These are phyloP conservation scores for Micromussa lordhowensis DNA, from an alignment of 92 coral and sea anemone genomes.

Conservation along the genomic window DNA sequence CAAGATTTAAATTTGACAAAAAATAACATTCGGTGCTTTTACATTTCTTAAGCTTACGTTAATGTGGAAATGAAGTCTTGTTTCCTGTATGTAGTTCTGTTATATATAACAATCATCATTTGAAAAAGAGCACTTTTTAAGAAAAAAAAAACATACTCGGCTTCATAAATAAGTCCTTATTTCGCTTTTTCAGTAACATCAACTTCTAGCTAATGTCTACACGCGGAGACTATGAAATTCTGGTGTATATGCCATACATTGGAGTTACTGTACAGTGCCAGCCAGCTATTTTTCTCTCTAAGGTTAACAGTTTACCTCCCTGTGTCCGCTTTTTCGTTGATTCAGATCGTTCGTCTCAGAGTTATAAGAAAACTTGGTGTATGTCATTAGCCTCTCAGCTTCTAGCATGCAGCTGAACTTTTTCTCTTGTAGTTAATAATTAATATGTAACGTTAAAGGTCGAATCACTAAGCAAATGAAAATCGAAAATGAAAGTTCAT, in stretches of 20 bases:
- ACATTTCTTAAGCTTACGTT: too few species aligned
- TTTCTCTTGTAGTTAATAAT: background rate
- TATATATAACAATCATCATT: too few species aligned
- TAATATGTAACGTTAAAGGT: background rate
- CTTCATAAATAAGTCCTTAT: too few species aligned
- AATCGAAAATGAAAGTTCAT: background rate
- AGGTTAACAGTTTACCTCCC: background rate
- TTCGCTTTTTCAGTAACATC: background rate
- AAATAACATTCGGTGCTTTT: too few species aligned
- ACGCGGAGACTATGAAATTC: background rate
- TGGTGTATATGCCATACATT: background rate
- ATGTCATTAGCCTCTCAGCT: background rate
- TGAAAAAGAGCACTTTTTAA: too few species aligned
- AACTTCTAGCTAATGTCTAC: background rate
- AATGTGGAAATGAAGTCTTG: too few species aligned
- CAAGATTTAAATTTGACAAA: too few species aligned
- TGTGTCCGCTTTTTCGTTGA: background rate
- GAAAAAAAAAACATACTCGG: too few species aligned
- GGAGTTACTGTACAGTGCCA: background rate
- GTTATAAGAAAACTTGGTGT: background rate
- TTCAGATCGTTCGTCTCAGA: background rate
- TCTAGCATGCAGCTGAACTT: slow-evolving; percentile 3
- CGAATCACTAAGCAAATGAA: background rate
- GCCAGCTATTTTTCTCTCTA: background rate
- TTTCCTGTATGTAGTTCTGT: too few species aligned